Percentiles rank a stretch among this genome's conserved stretches.
phyloP scores from a whole-genome alignment of 1,140 invertebrate species.

The Achroia grisella region DNA sequence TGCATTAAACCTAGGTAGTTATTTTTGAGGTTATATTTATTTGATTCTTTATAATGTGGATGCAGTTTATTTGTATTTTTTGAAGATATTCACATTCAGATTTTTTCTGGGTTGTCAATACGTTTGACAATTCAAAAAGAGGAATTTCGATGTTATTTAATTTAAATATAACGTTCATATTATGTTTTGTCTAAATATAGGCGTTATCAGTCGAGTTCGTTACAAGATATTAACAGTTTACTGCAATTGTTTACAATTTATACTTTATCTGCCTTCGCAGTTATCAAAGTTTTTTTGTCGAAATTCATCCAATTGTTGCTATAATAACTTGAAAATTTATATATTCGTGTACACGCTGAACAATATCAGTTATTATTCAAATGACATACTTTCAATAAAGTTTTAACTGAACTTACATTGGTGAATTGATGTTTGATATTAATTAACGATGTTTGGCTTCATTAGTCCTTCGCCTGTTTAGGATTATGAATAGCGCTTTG shows the following conservation, averaged over 20 bases:
- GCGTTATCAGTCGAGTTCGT: conserved; percentile 37
- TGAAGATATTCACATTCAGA: too few species aligned
- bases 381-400: background rate
- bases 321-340: conserved; percentile 31
- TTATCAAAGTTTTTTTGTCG: conserved; percentile 53
- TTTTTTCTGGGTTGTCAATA: too few species aligned
- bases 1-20: too few species aligned
- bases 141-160: background rate
- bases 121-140: too few species aligned
- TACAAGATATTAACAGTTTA: conserved; percentile 44
- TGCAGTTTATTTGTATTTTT: too few species aligned
- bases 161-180: conserved; percentile 19
- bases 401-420: background rate
- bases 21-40: too few species aligned
- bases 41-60: too few species aligned
- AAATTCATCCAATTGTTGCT: conserved; percentile 56
- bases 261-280: conserved; percentile 43
- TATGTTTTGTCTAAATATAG: conserved; percentile 45
- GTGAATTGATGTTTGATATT: background rate
- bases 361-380: background rate
- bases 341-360: background rate
- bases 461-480: background rate
- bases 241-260: conserved; percentile 62
- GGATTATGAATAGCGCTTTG: background rate
- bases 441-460: background rate